Base-by-base conservation (phyloP, 2,113 vertebrate genomes). In the Hippolais icterina region DNA sequence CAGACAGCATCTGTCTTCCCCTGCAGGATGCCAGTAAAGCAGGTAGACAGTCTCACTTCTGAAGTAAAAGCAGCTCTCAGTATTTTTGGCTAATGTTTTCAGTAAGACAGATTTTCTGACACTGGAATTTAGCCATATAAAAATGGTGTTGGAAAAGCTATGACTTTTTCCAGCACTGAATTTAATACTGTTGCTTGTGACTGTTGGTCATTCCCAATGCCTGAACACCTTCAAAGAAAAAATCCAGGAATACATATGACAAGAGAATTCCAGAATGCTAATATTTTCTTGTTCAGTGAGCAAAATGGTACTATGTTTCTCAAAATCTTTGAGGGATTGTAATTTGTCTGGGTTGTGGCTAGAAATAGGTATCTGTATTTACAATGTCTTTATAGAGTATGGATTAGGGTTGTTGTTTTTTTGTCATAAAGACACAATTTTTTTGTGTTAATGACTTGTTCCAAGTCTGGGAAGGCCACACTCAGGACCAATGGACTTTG, bases 1-100 rank as follows among this genome's bases (percentile, higher is more conserved):
- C 96, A 96, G 92, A 96, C 41, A 94, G 92, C 94, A 97, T 96
- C 95, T 98, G 97, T 96, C 94, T 97, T 95, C 91, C 95, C 44
- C 86, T 66, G 95, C 75, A 84, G 93, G 96, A 96, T 92, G 81
- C 84, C 96, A 90, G 74, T 78, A 64, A 89, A 89, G 80, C 91
- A 97, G 91, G 92, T 97, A 96, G 92, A 89, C 60, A 71, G 91
- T 94, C 89, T 96, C 71, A 31, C 86, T 95, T 72, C 72, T 90
- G 44, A 92, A 88, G 64, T 13, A 37, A 91, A 93, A 93, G 54
- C 54, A 93, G 7, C 39, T n/a, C n/a, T 90, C 0, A 0, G 20
- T 66, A 77, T 90, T 91, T 92, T 74, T 87, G 83, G 88, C 70
- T 87, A 37, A 28, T 37, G 74, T 54, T 20, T 80, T 88, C 64